A percentile compares a stretch with the other conserved stretches of the same genome.
phyloP scores from a whole-genome alignment of 2,888 invertebrate species.

The Heliconius ethilla region DNA sequence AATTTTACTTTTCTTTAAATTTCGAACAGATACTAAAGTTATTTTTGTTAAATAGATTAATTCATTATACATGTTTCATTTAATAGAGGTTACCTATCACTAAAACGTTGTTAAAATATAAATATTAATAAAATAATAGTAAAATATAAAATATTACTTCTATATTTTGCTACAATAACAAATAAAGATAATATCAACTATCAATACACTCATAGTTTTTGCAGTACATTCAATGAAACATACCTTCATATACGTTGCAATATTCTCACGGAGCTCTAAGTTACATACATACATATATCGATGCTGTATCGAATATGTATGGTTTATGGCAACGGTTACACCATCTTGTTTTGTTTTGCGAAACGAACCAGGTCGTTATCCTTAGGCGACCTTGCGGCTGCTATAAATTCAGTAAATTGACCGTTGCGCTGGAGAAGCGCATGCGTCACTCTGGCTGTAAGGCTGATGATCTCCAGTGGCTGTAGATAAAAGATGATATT shows the following conservation, averaged over 20 bases:
- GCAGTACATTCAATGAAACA: neutral
- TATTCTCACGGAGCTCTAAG: neutral
- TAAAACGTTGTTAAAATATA: too few species aligned
- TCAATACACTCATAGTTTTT: neutral
- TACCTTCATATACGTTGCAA: neutral
- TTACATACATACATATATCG: neutral
- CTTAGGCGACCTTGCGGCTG: conserved; percentile 77
- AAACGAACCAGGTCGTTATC: conserved; percentile 71
- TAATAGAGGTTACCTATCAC: too few species aligned
- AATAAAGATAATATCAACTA: neutral
- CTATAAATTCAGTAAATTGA: conserved; percentile 77
- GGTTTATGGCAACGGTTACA: conserved; percentile 24
- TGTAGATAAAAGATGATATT: neutral
- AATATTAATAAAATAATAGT: too few species aligned
- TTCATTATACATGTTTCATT: too few species aligned
- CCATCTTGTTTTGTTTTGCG: conserved; percentile 52
- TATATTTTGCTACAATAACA: neutral
- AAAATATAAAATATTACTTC: too few species aligned
- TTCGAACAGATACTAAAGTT: too few species aligned
- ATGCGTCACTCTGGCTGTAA: conserved; percentile 68
- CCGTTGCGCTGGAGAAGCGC: conserved; percentile 67
- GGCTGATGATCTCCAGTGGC: conserved; percentile 64
- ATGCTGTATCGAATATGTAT: conserved; percentile 10
- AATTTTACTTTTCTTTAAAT: too few species aligned
- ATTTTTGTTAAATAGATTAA: too few species aligned